A percentile compares a stretch with the other conserved stretches of the same genome.
phyloP scores from a whole-genome alignment of 1,140 invertebrate genomes.

The Myzus persicae region DNA sequence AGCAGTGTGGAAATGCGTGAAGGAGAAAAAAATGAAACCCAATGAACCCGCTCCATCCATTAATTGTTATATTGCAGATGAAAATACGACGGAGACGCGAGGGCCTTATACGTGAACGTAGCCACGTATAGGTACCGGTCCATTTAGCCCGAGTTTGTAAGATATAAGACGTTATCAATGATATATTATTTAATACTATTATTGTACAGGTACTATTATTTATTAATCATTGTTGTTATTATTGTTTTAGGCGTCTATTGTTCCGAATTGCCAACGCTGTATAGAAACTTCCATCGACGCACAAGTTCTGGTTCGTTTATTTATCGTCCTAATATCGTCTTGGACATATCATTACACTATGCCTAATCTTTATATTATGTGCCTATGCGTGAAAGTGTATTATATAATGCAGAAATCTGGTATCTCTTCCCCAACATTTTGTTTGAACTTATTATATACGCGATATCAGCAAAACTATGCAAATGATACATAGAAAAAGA shows the following conservation, averaged over 20 bases:
- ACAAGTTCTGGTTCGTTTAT: too few relatives aligned
- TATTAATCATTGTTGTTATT: background rate
- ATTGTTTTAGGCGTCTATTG: background rate
- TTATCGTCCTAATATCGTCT: too few relatives aligned
- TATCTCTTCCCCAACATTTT: too few relatives aligned
- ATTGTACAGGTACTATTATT: background rate
- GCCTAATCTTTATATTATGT: too few relatives aligned
- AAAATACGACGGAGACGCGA: background rate
- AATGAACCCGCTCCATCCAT: background rate
- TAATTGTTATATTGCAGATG: background rate
- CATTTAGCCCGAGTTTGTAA: background rate
- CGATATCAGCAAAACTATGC: too few relatives aligned
- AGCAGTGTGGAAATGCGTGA: background rate
- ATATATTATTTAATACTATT: background rate
- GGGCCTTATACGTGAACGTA: background rate
- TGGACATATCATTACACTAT: too few relatives aligned
- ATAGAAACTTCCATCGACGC: too few relatives aligned
- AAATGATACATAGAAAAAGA: too few relatives aligned
- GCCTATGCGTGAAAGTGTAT: too few relatives aligned
- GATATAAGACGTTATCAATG: background rate
- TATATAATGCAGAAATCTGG: too few relatives aligned
- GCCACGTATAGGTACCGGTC: background rate
- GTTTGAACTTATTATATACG: too few relatives aligned
- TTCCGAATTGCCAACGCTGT: background rate
- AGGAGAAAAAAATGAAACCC: background rate